Conservation (phyloP, 1,140 invertebrate species). For the Zaprionus tsacasi region DNA sequence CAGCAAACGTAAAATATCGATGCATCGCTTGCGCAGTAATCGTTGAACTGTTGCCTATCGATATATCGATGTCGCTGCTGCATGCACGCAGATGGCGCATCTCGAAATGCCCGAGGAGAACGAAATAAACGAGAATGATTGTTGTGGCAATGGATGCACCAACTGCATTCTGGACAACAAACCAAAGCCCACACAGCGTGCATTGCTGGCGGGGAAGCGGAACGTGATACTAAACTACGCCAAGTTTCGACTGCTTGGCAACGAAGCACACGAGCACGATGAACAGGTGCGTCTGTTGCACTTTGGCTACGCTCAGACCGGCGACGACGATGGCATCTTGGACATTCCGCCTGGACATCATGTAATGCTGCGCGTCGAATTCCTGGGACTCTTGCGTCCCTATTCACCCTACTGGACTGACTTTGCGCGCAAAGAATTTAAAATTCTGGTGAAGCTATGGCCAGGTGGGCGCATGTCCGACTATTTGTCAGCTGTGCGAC, state of each 20-base stretch:
- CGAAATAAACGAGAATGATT: slow-evolving; percentile 56
- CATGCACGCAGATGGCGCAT: slow-evolving; percentile 1
- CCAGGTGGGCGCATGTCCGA: slow-evolving; percentile 65
- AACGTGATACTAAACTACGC: slow-evolving; percentile 64
- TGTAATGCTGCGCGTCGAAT: slow-evolving; percentile 64
- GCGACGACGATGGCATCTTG: slow-evolving; percentile 34
- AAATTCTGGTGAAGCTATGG: slow-evolving; percentile 74
- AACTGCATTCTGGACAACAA: slow-evolving; percentile 78
- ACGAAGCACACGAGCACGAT: slow-evolving; percentile 17
- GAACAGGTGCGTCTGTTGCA: slow-evolving; percentile 59
- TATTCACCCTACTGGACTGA: slow-evolving; percentile 80
- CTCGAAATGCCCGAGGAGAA: slow-evolving; percentile 20
- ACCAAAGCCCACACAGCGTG: slow-evolving; percentile 44
- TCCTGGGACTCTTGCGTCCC: slow-evolving; percentile 52
- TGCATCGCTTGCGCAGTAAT: background rate
- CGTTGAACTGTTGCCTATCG: background rate
- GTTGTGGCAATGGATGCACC: slow-evolving; percentile 80
- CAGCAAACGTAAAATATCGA: background rate
- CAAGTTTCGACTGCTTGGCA: slow-evolving; percentile 53
- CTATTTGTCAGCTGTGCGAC: slow-evolving; percentile 36
- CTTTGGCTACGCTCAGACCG: slow-evolving; percentile 31
- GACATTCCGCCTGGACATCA: slow-evolving; percentile 76
- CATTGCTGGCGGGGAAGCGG: slow-evolving; percentile 53
- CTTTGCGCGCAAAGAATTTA: slow-evolving; percentile 57
- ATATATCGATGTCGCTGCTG: background rate